Base-by-base conservation (phyloP, 2,888 invertebrate species). In the Plebejus argus region DNA sequence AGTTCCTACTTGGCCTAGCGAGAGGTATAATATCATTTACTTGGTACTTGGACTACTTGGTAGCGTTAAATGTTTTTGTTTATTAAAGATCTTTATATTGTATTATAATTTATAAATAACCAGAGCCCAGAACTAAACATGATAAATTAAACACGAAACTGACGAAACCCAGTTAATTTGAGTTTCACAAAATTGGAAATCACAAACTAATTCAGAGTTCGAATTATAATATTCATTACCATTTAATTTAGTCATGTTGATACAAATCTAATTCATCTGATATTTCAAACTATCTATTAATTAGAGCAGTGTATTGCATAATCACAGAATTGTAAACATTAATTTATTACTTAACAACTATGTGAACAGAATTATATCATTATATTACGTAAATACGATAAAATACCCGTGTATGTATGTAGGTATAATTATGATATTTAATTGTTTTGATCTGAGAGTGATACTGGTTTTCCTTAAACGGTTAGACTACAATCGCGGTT, bases 381-480 rank as follows among this genome's bases (percentile, higher is more conserved):
- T 23, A 15, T 12, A 28, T 35, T 39, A 39, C 28, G 66, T 15
- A 66, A 61, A 28, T 66, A 18, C 28, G 6, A 28, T 28, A 66
- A 61, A 61, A 61, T 8, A 23, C 58, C 10, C n/a, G 58, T 23
- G 58, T 23, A 12, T 61, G 23, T 12, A 61, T 61, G 61, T 23
- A 61, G 61, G 20, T 61, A 61, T 28, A 66, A 33, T 28, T 66
- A 66, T 66, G 28, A 66, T 66, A 66, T 66, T 66, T 66, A 66
- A 66, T 66, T 28, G 28, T 28, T 66, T 61, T 28, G 61, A 61
- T 23, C 61, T 23, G 61, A 23, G 4, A 23, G 10, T 61, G 61
- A 28, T 61, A 61, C 23, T 28, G 23, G 4, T 61, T 61, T 23
- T 61, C 23, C 23, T 28, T 61, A 61, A 58, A 61, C 61, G 61